Base-by-base conservation (phyloP, 2,888 invertebrate genomes). In the Amphipyra berbera region DNA sequence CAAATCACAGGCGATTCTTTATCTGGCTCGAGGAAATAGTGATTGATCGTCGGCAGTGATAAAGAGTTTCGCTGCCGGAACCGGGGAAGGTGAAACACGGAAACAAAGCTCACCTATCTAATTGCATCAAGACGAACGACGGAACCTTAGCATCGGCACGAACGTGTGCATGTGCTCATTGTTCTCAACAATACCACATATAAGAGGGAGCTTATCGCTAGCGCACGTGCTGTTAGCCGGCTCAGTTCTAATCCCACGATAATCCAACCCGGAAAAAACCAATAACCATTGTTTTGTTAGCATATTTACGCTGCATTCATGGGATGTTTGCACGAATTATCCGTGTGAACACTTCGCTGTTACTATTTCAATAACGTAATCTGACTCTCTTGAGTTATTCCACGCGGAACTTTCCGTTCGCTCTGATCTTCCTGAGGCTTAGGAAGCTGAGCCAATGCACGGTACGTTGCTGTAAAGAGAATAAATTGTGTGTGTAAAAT, bases 221-320 rank as follows among this genome's bases (percentile, higher is more conserved):
- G 52, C 81, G 88, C 90, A 88, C 91, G 90, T 90, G 92, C 88
- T 82, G 68, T 73, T 73, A 76, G 73, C 79, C 81, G 78, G 81
- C 84, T 84, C 78, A 71, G 50, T 75, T 82, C 82, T 92, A 92
- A 93, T 91, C 90, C 88, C 83, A 83, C 86, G 83, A 81, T 93
- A 92, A 94, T 92, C 93, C 90, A 66, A 90, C 89, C 89, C 90
- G 91, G 92, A 92, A 93, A 92, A 90, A 90, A 85, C 87, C 88
- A 89, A 90, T 90, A 90, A 82, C 87, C 88, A 90, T 90, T 93
- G 92, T 93, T 92, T 88, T 88, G 82, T 83, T 81, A 89, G 84
- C 78, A 85, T 89, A 89, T 92, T 90, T 90, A 86, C 88, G 79
- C 81, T 83, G 85, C 82, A 85, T 83, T 87, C 86, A 82, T 78